Conservation (phyloP, 2,797 vertebrate genomes). For the Chelonia mydas region DNA sequence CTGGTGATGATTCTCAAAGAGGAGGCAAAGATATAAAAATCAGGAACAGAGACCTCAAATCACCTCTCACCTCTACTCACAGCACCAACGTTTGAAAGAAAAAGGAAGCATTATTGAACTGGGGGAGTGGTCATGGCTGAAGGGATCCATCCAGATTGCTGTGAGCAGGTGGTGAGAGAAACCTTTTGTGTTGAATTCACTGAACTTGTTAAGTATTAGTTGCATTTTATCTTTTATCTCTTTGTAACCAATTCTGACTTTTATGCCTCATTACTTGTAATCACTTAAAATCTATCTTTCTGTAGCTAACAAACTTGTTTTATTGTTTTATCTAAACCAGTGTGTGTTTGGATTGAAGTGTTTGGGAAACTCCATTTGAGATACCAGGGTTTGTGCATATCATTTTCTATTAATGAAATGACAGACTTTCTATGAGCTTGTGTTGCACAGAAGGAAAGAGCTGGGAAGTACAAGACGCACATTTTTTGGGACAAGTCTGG, state of each 20-base stretch:
- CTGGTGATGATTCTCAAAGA: background rate
- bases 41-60: background rate
- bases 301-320: too few relatives aligned
- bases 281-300: background rate
- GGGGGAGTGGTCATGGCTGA: background rate
- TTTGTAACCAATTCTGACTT: background rate
- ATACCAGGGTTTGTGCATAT: too few relatives aligned
- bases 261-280: background rate
- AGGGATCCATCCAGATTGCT: background rate
- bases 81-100: background rate
- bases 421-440: too few relatives aligned
- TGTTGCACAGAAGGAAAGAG: too few relatives aligned
- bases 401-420: too few relatives aligned
- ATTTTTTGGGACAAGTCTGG: too few relatives aligned
- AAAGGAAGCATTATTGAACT: background rate
- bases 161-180: background rate
- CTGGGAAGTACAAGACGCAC: too few relatives aligned
- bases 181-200: background rate
- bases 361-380: too few relatives aligned
- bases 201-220: background rate
- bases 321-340: too few relatives aligned
- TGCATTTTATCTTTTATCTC: background rate
- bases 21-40: background rate
- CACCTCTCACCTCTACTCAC: background rate
- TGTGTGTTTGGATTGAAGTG: too few relatives aligned